These are phyloP conservation scores for Campoletis raptor DNA, from an alignment of 2,888 invertebrate genomes.

Conservation along the genomic window DNA sequence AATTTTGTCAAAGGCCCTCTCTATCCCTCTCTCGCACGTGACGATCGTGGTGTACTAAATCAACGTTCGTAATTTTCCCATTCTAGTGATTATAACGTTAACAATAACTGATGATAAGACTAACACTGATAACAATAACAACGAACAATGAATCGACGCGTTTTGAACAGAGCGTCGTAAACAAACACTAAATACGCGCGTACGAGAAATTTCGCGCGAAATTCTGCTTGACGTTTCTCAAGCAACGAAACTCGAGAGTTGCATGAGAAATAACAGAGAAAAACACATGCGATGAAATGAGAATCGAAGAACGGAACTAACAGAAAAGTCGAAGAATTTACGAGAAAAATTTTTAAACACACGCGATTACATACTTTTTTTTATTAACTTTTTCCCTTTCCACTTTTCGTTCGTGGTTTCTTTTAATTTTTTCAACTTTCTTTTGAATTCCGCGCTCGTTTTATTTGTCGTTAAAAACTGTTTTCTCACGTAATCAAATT, in stretches of 20 bases:
- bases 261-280: conserved; percentile 1
- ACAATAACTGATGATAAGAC: not conserved
- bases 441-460: conserved; percentile 3
- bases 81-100: conserved; percentile 7
- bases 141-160: conserved; percentile 14
- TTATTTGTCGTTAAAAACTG: not conserved
- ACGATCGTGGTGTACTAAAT: conserved; percentile 1
- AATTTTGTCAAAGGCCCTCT: conserved; percentile 9
- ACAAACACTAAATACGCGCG: conserved; percentile 32
- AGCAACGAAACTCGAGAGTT: conserved; percentile 4
- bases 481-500: not conserved
- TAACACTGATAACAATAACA: conserved; percentile 31
- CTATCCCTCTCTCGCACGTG: conserved; percentile 6
- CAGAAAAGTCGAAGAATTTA: conserved; percentile 6
- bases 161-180: conserved; percentile 29
- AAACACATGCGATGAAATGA: not conserved
- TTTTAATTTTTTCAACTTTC: conserved; percentile 4
- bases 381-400: not conserved
- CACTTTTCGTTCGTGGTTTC: conserved; percentile 6
- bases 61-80: conserved; percentile 27
- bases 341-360: not conserved
- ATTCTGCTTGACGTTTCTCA: conserved; percentile 36
- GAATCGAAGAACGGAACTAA: not conserved
- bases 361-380: conserved; percentile 22
- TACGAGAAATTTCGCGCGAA: conserved; percentile 34